Conservation (phyloP, 2,888 invertebrate genomes). For the Lordiphosa andalusiaca region DNA sequence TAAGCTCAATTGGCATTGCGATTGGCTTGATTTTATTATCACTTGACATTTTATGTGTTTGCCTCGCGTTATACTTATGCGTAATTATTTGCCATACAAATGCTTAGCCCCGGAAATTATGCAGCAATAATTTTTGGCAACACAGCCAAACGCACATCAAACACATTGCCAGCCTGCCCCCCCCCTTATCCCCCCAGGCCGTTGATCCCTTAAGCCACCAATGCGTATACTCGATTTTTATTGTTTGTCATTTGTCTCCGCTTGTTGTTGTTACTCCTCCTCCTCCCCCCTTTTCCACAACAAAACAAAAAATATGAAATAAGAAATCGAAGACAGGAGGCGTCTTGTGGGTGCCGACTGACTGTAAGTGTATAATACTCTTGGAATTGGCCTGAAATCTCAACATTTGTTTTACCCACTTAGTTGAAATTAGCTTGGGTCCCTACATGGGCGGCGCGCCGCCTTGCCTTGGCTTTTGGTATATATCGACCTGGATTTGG, state of each 20-base stretch:
- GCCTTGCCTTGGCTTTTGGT: constrained; percentile 18
- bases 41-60: constrained; percentile 35
- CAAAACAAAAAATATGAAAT: constrained; percentile 24
- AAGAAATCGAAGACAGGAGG: constrained; percentile 15
- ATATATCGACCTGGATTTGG: constrained; percentile 49
- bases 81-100: constrained; percentile 48
- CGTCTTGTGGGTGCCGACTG: constrained; percentile 21
- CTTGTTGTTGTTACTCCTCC: constrained; percentile 3
- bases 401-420: constrained; percentile 64
- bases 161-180: not conserved
- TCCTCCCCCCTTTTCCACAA: constrained; percentile 13
- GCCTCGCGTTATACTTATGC: constrained; percentile 1
- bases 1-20: constrained; percentile 20
- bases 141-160: constrained; percentile 19
- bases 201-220: constrained; percentile 66
- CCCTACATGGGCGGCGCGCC: constrained; percentile 13
- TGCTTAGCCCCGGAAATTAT: constrained; percentile 46
- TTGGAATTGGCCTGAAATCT: constrained; percentile 54
- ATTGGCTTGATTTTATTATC: constrained; percentile 33
- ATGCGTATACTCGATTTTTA: constrained; percentile 70
- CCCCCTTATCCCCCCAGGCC: constrained; percentile 3
- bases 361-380: constrained; percentile 24
- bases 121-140: constrained; percentile 51
- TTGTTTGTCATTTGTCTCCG: constrained; percentile 60
- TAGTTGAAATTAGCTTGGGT: constrained; percentile 60